Base-by-base conservation (phyloP, 2,113 vertebrate genomes). In the Thunnus thynnus region DNA sequence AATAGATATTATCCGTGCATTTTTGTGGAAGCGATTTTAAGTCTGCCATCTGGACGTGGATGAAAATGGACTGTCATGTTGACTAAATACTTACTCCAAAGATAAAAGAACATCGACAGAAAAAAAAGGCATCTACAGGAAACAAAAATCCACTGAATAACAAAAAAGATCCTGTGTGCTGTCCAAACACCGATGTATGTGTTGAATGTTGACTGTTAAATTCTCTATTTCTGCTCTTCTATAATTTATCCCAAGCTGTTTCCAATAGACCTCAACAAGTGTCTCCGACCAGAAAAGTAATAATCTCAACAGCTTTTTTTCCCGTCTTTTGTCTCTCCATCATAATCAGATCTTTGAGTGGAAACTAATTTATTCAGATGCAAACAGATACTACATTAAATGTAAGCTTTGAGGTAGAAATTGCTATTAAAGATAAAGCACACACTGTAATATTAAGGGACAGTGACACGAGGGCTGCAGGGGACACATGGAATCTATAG, bases 191-290 rank as follows among this genome's bases (percentile, higher is more conserved):
- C 75, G 52, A 80, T 77, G 62, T 47, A 52, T 41, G 48, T 57
- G 76, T 44, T 72, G 62, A 77, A 48, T 55, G 70, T 72, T 47
- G 72, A 47, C 17, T 25, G 14, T 58, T 73, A 63, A 58, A 70
- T 48, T 80, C 47, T 56, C 6, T 30, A 44, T 54, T 72, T 47
- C 30, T 76, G 8, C 55, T 46, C 41, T 3, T 76, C 48, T 56
- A 64, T 72, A 6, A 88, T 89, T 82, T 51, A 82, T 86, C 56
- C 58, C 71, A 50, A 22, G 50, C 68, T 72, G 77, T 80, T 88
- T 87, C 58, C 67, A 88, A 85, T 75, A 67, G 50, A 86, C 50
- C 50, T 80, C 72, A 83, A 72, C 80, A 80, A 82, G 48, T 57
- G 60, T 48, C 47, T 67, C 30, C 13, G 67, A 61, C 68, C 64